These are phyloP conservation scores for Eilema depressum DNA, from an alignment of 2,888 invertebrate species.

Conservation along the genomic window DNA sequence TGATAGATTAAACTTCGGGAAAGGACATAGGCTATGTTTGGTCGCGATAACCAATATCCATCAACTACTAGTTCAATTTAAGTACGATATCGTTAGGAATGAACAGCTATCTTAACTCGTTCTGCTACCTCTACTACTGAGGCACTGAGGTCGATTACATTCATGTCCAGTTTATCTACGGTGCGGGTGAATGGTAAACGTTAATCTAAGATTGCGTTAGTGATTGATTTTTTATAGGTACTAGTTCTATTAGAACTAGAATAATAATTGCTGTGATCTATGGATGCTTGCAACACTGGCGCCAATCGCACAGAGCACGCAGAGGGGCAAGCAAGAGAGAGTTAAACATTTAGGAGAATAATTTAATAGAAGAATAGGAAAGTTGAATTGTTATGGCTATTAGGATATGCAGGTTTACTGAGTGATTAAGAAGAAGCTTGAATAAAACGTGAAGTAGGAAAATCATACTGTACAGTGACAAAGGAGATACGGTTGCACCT, in stretches of 20 bases:
- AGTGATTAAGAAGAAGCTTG: too few species aligned
- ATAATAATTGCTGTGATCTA: not conserved
- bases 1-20: too few species aligned
- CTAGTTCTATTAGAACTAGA: not conserved
- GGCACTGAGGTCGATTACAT: slow-evolving; percentile 1
- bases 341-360: not conserved
- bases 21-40: too few species aligned
- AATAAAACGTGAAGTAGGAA: too few species aligned
- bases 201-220: not conserved
- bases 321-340: not conserved
- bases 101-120: not conserved
- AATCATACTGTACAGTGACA: too few species aligned
- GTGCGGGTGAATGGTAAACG: not conserved
- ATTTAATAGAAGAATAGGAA: not conserved
- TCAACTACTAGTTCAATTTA: too few species aligned
- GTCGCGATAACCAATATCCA: too few species aligned
- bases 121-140: not conserved
- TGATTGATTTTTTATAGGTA: not conserved
- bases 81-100: not conserved
- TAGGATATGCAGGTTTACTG: too few species aligned
- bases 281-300: not conserved
- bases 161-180: not conserved
- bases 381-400: too few species aligned
- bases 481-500: too few species aligned
- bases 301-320: not conserved